Evolutionary conservation across 2,888 invertebrate species (phyloP).

Genomic region (Phasia obesa): DNA sequence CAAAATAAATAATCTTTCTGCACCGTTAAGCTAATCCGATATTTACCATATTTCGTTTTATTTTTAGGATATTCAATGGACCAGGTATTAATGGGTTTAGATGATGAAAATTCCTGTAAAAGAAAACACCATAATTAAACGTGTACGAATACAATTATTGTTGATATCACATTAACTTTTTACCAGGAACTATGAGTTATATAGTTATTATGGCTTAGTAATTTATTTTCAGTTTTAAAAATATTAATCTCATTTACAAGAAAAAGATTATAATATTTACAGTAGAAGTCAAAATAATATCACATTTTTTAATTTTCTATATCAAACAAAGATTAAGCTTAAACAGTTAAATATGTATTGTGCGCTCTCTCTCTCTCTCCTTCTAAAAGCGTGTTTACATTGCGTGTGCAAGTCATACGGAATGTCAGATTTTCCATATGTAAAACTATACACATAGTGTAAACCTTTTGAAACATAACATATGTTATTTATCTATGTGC

Average conservation of each 20-base stretch:
- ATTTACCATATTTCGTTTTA: conserved; percentile 84
- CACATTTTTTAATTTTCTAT: no score
- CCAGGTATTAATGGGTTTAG: conserved; percentile 85
- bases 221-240: not conserved
- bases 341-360: no score
- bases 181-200: conserved; percentile 2
- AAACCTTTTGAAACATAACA: no score
- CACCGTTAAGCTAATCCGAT: conserved; percentile 85
- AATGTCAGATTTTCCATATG: no score
- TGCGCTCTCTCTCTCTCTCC: no score
- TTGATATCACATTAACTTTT: conserved; percentile 12
- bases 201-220: not conserved
- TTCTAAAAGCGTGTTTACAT: no score
- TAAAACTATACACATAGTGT: no score
- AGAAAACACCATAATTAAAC: not conserved
- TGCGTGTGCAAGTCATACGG: no score
- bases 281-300: no score
- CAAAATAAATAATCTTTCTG: conserved; percentile 77
- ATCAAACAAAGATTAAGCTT: no score
- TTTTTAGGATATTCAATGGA: conserved; percentile 85
- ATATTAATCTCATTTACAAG: not conserved
- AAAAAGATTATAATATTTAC: not conserved
- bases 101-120: conserved; percentile 80
- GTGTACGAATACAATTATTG: not conserved
- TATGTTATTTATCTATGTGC: no score